Conservation (phyloP, 2,888 invertebrate species). For the Charanyca ferruginea region DNA sequence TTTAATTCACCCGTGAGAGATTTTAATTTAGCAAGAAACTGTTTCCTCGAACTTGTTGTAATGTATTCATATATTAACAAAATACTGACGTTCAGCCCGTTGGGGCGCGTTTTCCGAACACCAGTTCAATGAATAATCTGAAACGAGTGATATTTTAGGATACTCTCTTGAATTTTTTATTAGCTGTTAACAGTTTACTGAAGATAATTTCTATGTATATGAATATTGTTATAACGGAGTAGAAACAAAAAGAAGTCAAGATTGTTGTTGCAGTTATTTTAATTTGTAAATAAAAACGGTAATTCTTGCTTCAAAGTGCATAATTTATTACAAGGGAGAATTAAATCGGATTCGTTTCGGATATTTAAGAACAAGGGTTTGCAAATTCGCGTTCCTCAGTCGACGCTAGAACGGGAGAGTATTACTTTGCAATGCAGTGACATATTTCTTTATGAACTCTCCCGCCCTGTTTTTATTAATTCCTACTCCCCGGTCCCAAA, state of each 20-base stretch:
- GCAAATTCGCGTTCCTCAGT: slow-evolving; percentile 61
- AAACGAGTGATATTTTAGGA: slow-evolving; percentile 16
- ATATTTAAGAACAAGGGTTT: slow-evolving; percentile 55
- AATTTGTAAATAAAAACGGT: slow-evolving; percentile 4
- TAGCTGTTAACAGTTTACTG: slow-evolving; percentile 9
- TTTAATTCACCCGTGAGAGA: slow-evolving; percentile 84
- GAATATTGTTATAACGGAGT: background rate
- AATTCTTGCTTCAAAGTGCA: slow-evolving; percentile 10
- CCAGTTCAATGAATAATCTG: slow-evolving; percentile 20
- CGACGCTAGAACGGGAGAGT: slow-evolving; percentile 75
- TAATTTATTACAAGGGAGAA: slow-evolving; percentile 24
- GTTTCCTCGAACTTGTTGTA: slow-evolving; percentile 83
- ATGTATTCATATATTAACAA: slow-evolving; percentile 84
- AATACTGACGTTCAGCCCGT: slow-evolving; percentile 74
- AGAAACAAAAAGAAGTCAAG: too few species aligned
- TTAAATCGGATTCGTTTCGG: slow-evolving; percentile 37
- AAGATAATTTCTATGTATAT: background rate
- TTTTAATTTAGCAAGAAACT: slow-evolving; percentile 86
- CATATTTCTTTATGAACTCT: slow-evolving; percentile 87
- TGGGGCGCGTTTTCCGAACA: slow-evolving; percentile 36
- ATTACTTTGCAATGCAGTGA: slow-evolving; percentile 85
- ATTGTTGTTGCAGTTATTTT: background rate
- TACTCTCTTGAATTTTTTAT: background rate
- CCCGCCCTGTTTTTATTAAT: slow-evolving; percentile 85
- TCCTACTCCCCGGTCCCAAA: slow-evolving; percentile 75